Evolutionary conservation across 2,113 vertebrate genomes (phyloP).

Genomic region (Poeciliopsis prolifica): DNA sequence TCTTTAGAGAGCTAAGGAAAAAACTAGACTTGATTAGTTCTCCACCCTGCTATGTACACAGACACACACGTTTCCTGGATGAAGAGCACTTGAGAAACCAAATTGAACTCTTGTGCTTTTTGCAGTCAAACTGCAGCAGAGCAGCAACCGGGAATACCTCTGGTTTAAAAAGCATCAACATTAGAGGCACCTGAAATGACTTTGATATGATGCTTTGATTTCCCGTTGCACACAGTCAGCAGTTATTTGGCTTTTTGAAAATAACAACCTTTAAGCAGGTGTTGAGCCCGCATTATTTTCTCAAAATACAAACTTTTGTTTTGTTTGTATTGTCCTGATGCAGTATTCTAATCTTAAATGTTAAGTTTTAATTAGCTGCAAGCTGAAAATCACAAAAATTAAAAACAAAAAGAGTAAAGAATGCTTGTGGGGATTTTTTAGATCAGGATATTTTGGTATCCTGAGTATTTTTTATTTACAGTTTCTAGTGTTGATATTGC

Average conservation of each 20-base stretch:
- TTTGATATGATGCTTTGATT: constrained; percentile 27
- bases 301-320: not conserved
- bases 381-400: too few relatives aligned
- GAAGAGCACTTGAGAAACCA: constrained; percentile 75
- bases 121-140: constrained; percentile 49
- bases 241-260: not conserved
- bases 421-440: not conserved
- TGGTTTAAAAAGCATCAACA: constrained; percentile 30
- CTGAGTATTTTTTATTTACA: too few relatives aligned
- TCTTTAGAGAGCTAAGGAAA: not conserved
- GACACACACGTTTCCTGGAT: constrained; percentile 26
- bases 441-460: too few relatives aligned
- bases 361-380: too few relatives aligned
- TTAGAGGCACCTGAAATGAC: constrained; percentile 24
- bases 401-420: not conserved
- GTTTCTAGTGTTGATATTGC: too few relatives aligned
- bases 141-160: constrained; percentile 33
- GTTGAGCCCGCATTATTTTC: not conserved
- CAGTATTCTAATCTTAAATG: not conserved
- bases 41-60: constrained; percentile 25
- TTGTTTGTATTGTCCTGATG: not conserved
- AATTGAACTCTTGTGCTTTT: constrained; percentile 62
- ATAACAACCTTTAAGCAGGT: not conserved
- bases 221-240: not conserved
- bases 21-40: constrained; percentile 66